Conservation (phyloP, 2,113 vertebrate species). For the Pseudopipra pipra region DNA sequence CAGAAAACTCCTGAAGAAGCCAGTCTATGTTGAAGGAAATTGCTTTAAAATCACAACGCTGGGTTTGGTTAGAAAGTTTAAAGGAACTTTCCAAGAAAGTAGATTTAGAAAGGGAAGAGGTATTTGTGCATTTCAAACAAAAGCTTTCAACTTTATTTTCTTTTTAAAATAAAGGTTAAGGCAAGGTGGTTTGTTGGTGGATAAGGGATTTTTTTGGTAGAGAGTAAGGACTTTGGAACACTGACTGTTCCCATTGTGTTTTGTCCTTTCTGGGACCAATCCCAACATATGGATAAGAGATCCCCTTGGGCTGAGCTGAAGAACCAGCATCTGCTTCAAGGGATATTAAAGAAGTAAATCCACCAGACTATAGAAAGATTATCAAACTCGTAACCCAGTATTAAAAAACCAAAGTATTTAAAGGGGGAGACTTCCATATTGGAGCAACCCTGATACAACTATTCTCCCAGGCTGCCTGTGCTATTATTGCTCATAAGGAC, state of each 20-base stretch:
- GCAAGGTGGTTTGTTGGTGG: constrained; percentile 70
- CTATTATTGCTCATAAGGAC: constrained; percentile 54
- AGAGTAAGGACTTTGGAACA: constrained; percentile 43
- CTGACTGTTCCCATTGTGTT: neutral
- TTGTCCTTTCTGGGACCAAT: constrained; percentile 43
- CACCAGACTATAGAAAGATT: constrained; percentile 46
- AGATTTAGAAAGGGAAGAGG: constrained; percentile 59
- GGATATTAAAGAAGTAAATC: constrained; percentile 37
- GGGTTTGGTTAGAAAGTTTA: constrained; percentile 29
- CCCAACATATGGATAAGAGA: neutral
- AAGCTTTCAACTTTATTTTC: constrained; percentile 66
- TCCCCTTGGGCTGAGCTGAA: constrained; percentile 31
- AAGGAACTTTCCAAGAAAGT: constrained; percentile 22
- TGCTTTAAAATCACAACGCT: constrained; percentile 23
- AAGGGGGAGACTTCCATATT: constrained; percentile 44
- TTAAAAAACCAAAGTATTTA: constrained; percentile 9
- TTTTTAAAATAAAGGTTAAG: constrained; percentile 69
- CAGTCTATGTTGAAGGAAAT: constrained; percentile 25
- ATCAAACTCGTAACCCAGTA: constrained; percentile 39
- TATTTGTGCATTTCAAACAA: constrained; percentile 71
- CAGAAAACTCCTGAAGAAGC: constrained; percentile 21
- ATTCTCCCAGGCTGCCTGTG: constrained; percentile 35
- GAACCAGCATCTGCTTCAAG: constrained; percentile 50
- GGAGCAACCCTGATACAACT: constrained; percentile 29
- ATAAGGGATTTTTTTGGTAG: constrained; percentile 65